phyloP scores from a whole-genome alignment of 1,140 invertebrate species.

The Liolophura sinensis region DNA sequence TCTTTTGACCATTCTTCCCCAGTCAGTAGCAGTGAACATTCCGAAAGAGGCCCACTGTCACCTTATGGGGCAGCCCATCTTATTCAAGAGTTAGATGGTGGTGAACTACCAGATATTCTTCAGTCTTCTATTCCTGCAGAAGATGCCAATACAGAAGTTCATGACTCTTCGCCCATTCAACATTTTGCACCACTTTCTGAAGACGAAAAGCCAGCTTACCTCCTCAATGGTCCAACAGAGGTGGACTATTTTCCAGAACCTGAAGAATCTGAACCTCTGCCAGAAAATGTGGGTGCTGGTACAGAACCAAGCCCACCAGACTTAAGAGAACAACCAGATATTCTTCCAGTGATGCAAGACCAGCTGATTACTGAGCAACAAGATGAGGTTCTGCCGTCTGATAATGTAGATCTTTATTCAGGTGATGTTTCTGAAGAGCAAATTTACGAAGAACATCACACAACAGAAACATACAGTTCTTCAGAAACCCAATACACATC shows the following conservation, averaged over 20 bases:
- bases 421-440: no score
- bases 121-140: neutral
- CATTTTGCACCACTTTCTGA: constrained; percentile 2
- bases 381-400: no score
- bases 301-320: no score
- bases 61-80: constrained; percentile 24
- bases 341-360: no score
- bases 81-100: neutral
- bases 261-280: constrained; percentile 26
- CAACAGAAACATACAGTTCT: no score
- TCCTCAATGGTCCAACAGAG: constrained; percentile 65
- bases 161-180: neutral
- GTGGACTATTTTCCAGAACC: constrained; percentile 62
- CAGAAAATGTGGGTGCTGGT: no score
- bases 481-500: no score
- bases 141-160: neutral
- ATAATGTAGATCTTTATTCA: no score
- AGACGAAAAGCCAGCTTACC: constrained; percentile 14
- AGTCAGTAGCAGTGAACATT: constrained; percentile 43
- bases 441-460: no score
- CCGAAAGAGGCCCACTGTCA: constrained; percentile 35
- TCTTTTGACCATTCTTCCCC: constrained; percentile 45
- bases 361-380: no score
- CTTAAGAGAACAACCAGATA: no score
- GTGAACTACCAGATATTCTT: neutral